Conservation (phyloP, 2,113 vertebrate species). For the Mustela nigripes region DNA sequence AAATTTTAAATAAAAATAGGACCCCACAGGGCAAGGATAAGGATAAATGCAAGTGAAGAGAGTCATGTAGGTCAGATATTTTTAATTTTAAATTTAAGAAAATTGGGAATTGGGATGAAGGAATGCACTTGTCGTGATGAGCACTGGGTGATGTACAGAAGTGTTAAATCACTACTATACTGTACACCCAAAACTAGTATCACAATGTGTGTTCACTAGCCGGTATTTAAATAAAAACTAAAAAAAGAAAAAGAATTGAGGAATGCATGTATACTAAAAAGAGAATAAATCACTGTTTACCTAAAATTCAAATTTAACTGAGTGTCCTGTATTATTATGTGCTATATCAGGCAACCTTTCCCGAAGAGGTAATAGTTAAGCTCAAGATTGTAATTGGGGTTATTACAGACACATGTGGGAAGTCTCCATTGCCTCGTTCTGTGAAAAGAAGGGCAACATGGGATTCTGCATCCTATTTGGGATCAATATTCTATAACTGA, state of each 20-base stretch:
- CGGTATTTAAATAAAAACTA: not conserved
- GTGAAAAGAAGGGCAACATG: not conserved
- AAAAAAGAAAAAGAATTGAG: not conserved
- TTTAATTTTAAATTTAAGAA: not conserved
- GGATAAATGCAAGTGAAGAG: not conserved
- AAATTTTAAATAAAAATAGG: conserved; percentile 11
- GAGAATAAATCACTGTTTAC: not conserved
- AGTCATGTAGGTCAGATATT: not conserved
- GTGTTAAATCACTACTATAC: not conserved
- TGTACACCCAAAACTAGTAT: not conserved
- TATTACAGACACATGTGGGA: not conserved
- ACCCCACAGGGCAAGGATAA: not conserved
- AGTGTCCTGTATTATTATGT: not conserved
- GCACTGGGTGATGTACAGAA: not conserved
- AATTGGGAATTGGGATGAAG: not conserved
- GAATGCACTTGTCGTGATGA: not conserved
- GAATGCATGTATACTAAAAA: not conserved
- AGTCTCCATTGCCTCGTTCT: not conserved
- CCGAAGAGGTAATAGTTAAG: not conserved
- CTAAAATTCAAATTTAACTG: not conserved
- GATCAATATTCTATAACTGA: not conserved
- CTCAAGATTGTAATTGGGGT: not conserved
- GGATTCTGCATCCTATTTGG: not conserved
- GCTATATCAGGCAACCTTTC: not conserved
- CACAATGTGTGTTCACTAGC: not conserved